Evolutionary conservation across 1,140 invertebrate genomes (phyloP).

Genomic region (Phocides pigmalion): DNA sequence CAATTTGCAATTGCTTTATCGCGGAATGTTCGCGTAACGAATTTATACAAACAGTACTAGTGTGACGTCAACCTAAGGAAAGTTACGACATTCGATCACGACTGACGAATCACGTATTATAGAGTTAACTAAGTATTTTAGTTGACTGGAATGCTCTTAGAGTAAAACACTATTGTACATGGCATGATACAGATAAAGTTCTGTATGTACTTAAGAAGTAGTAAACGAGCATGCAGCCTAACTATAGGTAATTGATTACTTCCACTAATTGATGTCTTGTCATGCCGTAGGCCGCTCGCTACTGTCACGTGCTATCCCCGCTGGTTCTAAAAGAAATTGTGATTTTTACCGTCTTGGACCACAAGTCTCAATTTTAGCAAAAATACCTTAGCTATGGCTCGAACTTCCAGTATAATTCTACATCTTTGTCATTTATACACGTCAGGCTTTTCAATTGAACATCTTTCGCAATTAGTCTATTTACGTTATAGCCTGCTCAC

Average conservation of each 20-base stretch:
- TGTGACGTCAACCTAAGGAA: background rate
- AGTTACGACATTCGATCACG: constrained; percentile 1
- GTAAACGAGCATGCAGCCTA: too few species aligned
- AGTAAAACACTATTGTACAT: too few species aligned
- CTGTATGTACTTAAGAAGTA: too few species aligned
- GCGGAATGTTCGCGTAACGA: constrained; percentile 23
- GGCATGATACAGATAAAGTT: too few species aligned
- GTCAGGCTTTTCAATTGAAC: constrained; percentile 24
- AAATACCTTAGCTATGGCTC: too few species aligned
- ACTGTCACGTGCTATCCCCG: too few species aligned
- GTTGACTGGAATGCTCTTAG: background rate
- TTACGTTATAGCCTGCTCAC: constrained; percentile 20
- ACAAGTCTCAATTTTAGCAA: too few species aligned
- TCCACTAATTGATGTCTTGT: too few species aligned
- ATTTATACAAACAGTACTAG: constrained; percentile 15
- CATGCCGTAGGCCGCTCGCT: too few species aligned
- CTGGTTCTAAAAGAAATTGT: too few species aligned
- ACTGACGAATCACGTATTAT: background rate
- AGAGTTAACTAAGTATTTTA: background rate
- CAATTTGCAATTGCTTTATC: constrained; percentile 11
- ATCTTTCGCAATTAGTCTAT: constrained; percentile 24
- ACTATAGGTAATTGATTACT: too few species aligned
- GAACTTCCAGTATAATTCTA: background rate
- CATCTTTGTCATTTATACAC: constrained; percentile 4
- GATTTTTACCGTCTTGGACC: too few species aligned